Percentiles rank a stretch among this genome's conserved stretches.
These are phyloP conservation scores for Genyomyrus donnyi DNA, from an alignment of 2,113 vertebrate genomes.

Conservation along the genomic window DNA sequence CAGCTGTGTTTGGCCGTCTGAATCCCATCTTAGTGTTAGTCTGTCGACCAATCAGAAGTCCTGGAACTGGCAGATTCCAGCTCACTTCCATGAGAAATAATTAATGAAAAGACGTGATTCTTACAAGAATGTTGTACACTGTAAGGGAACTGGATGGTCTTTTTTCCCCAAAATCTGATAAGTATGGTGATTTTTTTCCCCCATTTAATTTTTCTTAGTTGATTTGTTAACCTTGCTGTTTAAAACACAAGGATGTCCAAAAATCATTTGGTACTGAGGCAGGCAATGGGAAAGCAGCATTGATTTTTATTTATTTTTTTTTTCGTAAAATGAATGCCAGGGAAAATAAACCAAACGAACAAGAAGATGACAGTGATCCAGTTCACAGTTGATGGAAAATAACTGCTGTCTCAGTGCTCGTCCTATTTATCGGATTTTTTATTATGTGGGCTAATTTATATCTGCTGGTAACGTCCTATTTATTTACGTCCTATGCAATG, in stretches of 20 bases:
- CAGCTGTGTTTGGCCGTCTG: slow-evolving; percentile 22
- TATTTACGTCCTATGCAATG: background rate
- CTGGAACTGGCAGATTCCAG: background rate
- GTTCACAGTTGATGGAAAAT: background rate
- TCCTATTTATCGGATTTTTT: background rate
- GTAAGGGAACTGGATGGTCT: background rate
- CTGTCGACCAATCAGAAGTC: slow-evolving; percentile 23
- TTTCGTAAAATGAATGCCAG: background rate
- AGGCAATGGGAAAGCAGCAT: background rate
- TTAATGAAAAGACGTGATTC: background rate
- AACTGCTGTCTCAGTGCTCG: background rate
- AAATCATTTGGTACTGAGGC: background rate
- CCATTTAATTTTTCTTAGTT: background rate
- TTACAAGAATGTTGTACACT: background rate
- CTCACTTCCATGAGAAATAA: background rate
- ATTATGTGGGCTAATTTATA: background rate
- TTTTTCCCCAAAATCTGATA: background rate
- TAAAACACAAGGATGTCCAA: background rate
- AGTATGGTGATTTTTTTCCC: background rate
- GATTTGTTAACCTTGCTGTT: background rate
- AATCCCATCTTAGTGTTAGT: slow-evolving; percentile 33
- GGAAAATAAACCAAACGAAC: background rate
- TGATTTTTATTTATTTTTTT: background rate
- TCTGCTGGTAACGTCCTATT: background rate
- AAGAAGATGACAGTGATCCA: background rate